Percentiles rank a stretch among this genome's conserved stretches.
phyloP scores from a whole-genome alignment of 2,888 invertebrate genomes.

The Eugnorisma glareosa region DNA sequence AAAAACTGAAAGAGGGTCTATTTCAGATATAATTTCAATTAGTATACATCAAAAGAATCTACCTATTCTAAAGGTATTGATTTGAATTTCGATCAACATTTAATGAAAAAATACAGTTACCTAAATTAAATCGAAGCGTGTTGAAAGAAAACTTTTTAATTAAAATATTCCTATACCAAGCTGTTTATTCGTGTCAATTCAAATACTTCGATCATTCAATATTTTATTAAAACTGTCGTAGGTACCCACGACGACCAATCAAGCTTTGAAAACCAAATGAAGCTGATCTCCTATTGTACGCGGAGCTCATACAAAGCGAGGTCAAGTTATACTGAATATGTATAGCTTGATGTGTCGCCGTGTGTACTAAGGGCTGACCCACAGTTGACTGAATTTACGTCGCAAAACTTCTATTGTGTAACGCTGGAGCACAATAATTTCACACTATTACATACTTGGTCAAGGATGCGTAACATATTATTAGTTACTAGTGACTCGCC shows the following conservation, averaged over 20 bases:
- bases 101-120: background rate
- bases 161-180: slow-evolving; percentile 5
- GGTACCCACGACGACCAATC: background rate
- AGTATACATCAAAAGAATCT: background rate
- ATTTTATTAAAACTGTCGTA: background rate
- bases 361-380: background rate
- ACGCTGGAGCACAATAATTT: background rate
- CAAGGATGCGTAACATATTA: background rate
- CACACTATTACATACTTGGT: background rate
- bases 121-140: slow-evolving; percentile 1
- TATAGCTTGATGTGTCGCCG: background rate
- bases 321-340: background rate
- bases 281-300: background rate
- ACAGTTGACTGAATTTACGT: background rate
- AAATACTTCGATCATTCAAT: slow-evolving; percentile 4
- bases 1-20: background rate
- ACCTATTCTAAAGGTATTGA: background rate
- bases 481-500: background rate
- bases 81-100: slow-evolving; percentile 21
- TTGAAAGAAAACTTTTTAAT: slow-evolving; percentile 23
- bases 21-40: background rate
- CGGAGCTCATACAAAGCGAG: background rate
- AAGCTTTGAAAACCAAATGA: background rate
- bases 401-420: background rate
- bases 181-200: background rate